Percentiles rank a stretch among this genome's conserved stretches.
phyloP scores from a whole-genome alignment of 2,888 invertebrate genomes.

The Linyphia triangularis region DNA sequence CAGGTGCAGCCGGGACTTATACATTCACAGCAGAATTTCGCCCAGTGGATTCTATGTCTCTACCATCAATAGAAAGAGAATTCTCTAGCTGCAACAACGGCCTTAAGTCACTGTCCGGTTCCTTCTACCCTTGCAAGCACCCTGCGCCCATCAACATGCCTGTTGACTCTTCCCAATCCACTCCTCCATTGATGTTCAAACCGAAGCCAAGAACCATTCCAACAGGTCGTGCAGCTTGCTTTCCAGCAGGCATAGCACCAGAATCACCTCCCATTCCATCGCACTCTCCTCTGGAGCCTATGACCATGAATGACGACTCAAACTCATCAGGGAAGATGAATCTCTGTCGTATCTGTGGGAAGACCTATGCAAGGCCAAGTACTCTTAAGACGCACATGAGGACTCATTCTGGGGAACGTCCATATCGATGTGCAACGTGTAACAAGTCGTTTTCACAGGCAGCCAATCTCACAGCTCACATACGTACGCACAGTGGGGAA shows the following conservation, averaged over 20 bases:
- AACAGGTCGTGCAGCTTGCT: constrained; percentile 70
- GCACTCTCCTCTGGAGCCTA: neutral
- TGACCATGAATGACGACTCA: constrained; percentile 18
- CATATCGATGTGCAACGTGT: constrained; percentile 93
- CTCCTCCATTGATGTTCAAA: constrained; percentile 39
- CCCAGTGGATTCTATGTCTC: constrained; percentile 81
- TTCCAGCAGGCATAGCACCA: constrained; percentile 38
- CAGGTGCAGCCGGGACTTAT: constrained; percentile 85
- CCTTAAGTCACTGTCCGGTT: constrained; percentile 37
- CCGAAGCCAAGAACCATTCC: constrained; percentile 50
- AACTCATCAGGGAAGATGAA: constrained; percentile 66
- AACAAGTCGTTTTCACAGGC: constrained; percentile 99
- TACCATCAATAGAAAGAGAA: constrained; percentile 72
- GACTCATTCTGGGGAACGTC: constrained; percentile 97
- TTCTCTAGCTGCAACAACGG: constrained; percentile 42
- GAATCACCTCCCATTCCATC: constrained; percentile 38
- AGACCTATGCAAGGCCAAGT: constrained; percentile 96
- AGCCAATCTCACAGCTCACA: constrained; percentile 95
- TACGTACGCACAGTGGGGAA: constrained; percentile 93
- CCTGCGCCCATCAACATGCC: constrained; percentile 17
- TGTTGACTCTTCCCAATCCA: neutral
- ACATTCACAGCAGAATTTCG: constrained; percentile 91
- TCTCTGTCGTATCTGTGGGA: constrained; percentile 87
- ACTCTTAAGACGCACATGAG: constrained; percentile 97
- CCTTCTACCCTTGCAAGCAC: constrained; percentile 49